phyloP scores from a whole-genome alignment of 2,888 invertebrate genomes.

The Ptilodon capucinus region DNA sequence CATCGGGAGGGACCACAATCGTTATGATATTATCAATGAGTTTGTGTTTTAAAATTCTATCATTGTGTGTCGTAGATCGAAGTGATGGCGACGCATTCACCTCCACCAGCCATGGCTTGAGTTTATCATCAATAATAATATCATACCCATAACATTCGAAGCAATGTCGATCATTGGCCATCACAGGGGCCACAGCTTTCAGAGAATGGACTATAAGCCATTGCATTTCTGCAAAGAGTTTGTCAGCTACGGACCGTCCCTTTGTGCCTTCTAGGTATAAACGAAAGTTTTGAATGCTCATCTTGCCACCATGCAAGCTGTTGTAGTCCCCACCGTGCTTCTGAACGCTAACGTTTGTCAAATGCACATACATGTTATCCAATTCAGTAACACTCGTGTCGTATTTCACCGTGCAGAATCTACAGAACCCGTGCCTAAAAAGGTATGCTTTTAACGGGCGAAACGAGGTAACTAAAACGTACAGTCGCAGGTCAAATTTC shows the following conservation, averaged over 20 bases:
- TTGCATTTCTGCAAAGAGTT: conserved; percentile 94
- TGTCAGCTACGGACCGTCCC: conserved; percentile 94
- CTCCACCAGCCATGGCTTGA: conserved; percentile 97
- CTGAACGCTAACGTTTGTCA: conserved; percentile 98
- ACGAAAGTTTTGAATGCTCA: conserved; percentile 95
- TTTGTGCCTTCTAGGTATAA: conserved; percentile 95
- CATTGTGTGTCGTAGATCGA: conserved; percentile 96
- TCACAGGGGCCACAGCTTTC: conserved; percentile 96
- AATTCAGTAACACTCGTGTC: conserved; percentile 94
- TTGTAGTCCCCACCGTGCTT: conserved; percentile 98
- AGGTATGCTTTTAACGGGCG: conserved; percentile 96
- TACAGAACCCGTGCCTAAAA: conserved; percentile 96
- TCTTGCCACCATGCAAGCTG: conserved; percentile 96
- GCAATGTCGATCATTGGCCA: conserved; percentile 96
- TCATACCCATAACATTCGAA: conserved; percentile 98
- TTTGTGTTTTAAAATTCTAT: conserved; percentile 96
- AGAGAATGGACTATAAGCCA: conserved; percentile 97
- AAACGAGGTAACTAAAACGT: conserved; percentile 96
- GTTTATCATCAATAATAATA: conserved; percentile 95
- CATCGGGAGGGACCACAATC: conserved; percentile 94
- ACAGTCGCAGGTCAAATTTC: conserved; percentile 96
- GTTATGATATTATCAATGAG: conserved; percentile 96
- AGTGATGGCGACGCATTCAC: conserved; percentile 98
- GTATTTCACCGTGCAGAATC: conserved; percentile 98
- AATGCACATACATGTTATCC: conserved; percentile 97